These are phyloP conservation scores for Gonioctena quinquepunctata DNA, from an alignment of 1,140 invertebrate genomes.

Conservation along the genomic window DNA sequence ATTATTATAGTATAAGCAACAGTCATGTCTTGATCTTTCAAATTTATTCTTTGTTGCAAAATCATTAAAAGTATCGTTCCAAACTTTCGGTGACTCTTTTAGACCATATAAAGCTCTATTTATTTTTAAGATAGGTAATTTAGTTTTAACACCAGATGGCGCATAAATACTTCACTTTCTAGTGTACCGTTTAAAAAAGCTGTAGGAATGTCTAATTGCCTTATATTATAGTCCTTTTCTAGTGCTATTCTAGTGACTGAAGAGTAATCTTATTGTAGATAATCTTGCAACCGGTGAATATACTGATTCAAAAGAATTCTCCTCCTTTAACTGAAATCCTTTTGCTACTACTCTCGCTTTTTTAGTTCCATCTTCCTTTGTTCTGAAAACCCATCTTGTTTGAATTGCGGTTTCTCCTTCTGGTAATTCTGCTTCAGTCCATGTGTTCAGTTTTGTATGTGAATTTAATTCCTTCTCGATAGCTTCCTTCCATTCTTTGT, in stretches of 20 bases:
- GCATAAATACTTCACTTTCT: neutral
- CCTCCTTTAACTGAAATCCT: conserved; percentile 10
- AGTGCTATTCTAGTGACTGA: conserved; percentile 1
- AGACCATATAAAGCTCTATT: conserved; percentile 21
- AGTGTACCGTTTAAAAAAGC: neutral
- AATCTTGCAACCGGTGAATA: conserved; percentile 11
- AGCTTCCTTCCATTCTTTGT: neutral
- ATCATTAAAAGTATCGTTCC: conserved; percentile 24
- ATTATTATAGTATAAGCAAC: neutral
- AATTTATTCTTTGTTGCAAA: conserved; percentile 21
- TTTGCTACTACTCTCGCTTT: conserved; percentile 16
- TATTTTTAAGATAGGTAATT: neutral
- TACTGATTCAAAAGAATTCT: neutral
- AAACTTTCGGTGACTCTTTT: conserved; percentile 19
- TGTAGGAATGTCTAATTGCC: neutral
- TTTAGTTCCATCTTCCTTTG: conserved; percentile 9
- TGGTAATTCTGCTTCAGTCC: conserved; percentile 9
- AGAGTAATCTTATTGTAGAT: conserved; percentile 1
- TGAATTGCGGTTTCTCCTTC: conserved; percentile 4
- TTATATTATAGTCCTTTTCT: neutral
- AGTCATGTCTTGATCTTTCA: conserved; percentile 14
- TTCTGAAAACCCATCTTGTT: conserved; percentile 8
- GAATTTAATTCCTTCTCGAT: neutral
- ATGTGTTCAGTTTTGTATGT: neutral
- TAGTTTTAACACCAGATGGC: conserved; percentile 1